These are phyloP conservation scores for Capreolus pygargus DNA, from an alignment of 2,113 vertebrate genomes.

Conservation along the genomic window DNA sequence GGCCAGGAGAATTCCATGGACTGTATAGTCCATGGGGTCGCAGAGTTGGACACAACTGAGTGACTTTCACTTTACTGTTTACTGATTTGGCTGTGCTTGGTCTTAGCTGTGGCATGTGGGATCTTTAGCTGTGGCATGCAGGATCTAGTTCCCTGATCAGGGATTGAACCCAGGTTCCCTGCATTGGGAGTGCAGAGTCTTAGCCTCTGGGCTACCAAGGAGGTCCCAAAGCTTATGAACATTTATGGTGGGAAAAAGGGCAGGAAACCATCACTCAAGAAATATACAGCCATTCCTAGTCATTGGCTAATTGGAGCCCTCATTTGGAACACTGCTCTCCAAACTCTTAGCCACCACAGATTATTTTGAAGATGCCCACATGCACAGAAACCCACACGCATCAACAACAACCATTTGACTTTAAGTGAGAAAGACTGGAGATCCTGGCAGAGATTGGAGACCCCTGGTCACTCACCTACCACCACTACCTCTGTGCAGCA, in stretches of 20 bases:
- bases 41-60: not conserved
- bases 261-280: not conserved
- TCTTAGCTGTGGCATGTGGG: not conserved
- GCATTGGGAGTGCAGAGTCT: not conserved
- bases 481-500: not conserved
- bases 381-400: not conserved
- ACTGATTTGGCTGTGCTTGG: not conserved
- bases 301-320: not conserved
- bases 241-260: not conserved
- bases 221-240: not conserved
- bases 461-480: not conserved
- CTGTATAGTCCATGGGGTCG: not conserved
- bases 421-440: not conserved
- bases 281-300: not conserved
- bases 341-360: not conserved
- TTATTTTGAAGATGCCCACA: not conserved
- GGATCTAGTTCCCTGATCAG: not conserved
- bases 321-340: not conserved
- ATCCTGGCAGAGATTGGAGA: not conserved
- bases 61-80: rapidly evolving
- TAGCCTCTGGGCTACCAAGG: not conserved
- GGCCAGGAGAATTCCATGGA: not conserved
- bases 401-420: not conserved
- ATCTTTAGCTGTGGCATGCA: not conserved
- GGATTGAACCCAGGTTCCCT: not conserved